Evolutionary conservation across 2,113 vertebrate species (phyloP), one percentile per base, ranked within the genome.

Genomic region (Piaya cayana): DNA sequence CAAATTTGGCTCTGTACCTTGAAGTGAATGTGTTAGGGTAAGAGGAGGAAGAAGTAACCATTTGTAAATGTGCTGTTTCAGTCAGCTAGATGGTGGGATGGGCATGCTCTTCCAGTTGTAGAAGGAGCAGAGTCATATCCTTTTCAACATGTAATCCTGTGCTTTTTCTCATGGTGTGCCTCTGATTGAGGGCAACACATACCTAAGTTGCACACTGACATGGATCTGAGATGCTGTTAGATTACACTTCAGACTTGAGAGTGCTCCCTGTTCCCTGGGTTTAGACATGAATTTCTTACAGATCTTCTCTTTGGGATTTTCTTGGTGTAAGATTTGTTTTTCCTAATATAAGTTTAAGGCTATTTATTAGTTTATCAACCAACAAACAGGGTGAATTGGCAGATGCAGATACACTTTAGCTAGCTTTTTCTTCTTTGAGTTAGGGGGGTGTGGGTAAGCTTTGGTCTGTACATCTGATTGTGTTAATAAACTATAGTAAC

Each of bases 381-480:
- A 47, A 52, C 17, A 43, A 84, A 10, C 21, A 25, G 22, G 10
- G 32, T 86, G 62, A 84, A 8, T 27, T 67, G 74, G 62, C 56
- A 87, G 72, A 52, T 42, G 8, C 52, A 75, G 65, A 36, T 37
- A 75, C 37, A 32, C 42, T 72, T 90, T 39, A 77, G 29, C 43
- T 79, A 19, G 55, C 53, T 45, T 49, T 45, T 58, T 74, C 6
- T 79, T 93, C 37, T 93, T n/a, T 69, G 50, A 91, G 52, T 52
- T 74, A 75, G 37, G 52, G 86, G 42, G 43, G 79, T 79, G 29
- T 89, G 74, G 56, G 23, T 83, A 37, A 89, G 42, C 64, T 89
- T 93, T 89, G 29, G 58, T 91, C 74, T 96, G 69, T 56, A 86
- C 84, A 53, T 83, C 17, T 81, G 64, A 88, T 63, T 92, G 3